These are phyloP conservation scores for Tortricodes alternella DNA, from an alignment of 2,888 invertebrate species.

Conservation along the genomic window DNA sequence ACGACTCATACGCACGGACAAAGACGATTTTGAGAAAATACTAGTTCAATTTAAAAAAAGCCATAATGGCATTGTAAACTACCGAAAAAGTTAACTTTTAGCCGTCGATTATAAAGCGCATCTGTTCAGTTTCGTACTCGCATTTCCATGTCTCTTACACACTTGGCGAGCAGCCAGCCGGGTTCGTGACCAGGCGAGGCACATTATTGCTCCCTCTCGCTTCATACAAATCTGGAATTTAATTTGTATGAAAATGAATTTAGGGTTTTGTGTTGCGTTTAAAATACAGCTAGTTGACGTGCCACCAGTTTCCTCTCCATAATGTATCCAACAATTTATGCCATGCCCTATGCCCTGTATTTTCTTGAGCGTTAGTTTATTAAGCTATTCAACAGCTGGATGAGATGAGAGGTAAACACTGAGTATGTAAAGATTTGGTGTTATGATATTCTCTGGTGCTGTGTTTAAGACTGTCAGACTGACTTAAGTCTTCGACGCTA, in stretches of 20 bases:
- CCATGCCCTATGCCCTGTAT: background rate
- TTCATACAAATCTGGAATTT: conserved; percentile 45
- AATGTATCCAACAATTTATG: background rate
- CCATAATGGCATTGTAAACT: no score
- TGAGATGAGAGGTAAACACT: conserved; percentile 1
- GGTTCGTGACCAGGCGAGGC: conserved; percentile 39
- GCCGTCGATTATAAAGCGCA: conserved; percentile 19
- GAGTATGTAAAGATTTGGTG: background rate
- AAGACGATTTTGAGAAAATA: no score
- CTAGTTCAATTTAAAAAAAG: background rate
- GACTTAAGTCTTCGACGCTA: no score
- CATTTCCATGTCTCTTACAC: conserved; percentile 35
- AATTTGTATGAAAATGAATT: conserved; percentile 54
- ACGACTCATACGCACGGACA: no score
- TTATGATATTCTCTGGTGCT: no score
- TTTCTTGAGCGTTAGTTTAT: background rate
- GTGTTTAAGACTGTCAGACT: no score
- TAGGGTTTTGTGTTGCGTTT: conserved; percentile 41
- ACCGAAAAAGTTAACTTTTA: background rate
- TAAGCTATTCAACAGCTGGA: background rate
- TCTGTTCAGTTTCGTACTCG: conserved; percentile 29
- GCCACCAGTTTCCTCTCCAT: conserved; percentile 14
- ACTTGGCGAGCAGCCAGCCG: conserved; percentile 42
- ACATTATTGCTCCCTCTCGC: conserved; percentile 35
- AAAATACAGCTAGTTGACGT: conserved; percentile 34